phyloP scores from a whole-genome alignment of 2,113 vertebrate species.

The Cacatua alba region DNA sequence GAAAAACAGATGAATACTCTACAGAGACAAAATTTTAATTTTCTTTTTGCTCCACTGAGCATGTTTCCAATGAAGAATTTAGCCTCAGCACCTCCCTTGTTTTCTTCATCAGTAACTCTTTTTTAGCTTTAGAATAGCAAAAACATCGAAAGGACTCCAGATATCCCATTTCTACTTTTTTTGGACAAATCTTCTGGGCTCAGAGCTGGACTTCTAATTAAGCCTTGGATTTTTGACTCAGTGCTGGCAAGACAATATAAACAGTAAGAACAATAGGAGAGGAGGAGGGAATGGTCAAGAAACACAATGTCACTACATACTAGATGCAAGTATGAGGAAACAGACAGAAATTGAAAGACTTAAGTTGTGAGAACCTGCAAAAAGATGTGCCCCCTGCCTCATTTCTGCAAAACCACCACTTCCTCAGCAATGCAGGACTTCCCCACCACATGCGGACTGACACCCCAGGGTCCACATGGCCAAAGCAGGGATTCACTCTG shows the following conservation, averaged over 20 bases:
- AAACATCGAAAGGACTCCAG: background rate
- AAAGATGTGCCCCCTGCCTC: background rate
- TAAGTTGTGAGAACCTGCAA: background rate
- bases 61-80: background rate
- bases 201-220: background rate
- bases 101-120: background rate
- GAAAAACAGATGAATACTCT: background rate
- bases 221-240: background rate
- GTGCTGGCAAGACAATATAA: background rate
- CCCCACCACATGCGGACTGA: background rate
- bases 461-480: rapidly evolving
- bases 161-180: background rate
- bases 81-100: background rate
- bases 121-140: background rate
- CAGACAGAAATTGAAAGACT: background rate
- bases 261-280: background rate
- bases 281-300: background rate
- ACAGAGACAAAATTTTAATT: background rate
- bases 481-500: background rate
- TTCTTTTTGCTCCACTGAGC: background rate
- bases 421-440: background rate
- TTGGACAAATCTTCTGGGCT: background rate
- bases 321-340: background rate
- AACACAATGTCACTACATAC: background rate
- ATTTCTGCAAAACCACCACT: background rate